Evolutionary conservation across 2,888 invertebrate genomes (phyloP), one percentile per base, ranked within the genome.

Genomic region (Euphydryas editha): DNA sequence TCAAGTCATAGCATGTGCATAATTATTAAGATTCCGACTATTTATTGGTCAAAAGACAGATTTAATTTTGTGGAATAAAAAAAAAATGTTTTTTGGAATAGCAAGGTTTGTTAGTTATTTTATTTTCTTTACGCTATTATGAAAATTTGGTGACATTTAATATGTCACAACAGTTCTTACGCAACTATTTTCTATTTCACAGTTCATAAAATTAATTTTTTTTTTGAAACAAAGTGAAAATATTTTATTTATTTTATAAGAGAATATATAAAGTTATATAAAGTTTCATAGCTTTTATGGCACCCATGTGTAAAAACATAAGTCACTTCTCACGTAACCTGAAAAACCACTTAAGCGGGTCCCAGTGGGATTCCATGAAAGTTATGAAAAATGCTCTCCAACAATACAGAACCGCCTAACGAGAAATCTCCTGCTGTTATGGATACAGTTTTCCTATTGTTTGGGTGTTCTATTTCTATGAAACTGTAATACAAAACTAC

Each of bases 281-380:
- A 17, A 58, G 42, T 42, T 17, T 11, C 44, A 60, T 5, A 57
- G 44, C 51, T 46, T 57, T 63, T 44, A 56, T 67, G 17, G 36
- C 20, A n/a, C 49, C 56, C 42, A 55, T 62, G 39, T 47, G 30
- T 51, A 15, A 20, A 37, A 49, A 59, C 44, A 67, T 67, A 69
- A 67, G 66, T 69, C 60, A 69, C 60, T 66, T 51, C 17, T 42
- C 58, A 47, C 20, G 54, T 42, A 66, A 73, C 71, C 68, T 68
- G 71, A 69, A 73, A 75, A 75, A 72, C 73, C 73, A 75, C 74
- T 76, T 74, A 75, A 69, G 69, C 56, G 64, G 62, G 67, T 66
- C 71, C 51, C 76, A 68, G 74, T 68, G 67, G 73, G 75, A 70
- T 60, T 67, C 60, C 68, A 62, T 65, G 65, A 65, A 49, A 63